A percentile compares a stretch with the other conserved stretches of the same genome.
Conservation (phyloP, 2,797 vertebrate genomes). For the Nyctibius grandis region DNA sequence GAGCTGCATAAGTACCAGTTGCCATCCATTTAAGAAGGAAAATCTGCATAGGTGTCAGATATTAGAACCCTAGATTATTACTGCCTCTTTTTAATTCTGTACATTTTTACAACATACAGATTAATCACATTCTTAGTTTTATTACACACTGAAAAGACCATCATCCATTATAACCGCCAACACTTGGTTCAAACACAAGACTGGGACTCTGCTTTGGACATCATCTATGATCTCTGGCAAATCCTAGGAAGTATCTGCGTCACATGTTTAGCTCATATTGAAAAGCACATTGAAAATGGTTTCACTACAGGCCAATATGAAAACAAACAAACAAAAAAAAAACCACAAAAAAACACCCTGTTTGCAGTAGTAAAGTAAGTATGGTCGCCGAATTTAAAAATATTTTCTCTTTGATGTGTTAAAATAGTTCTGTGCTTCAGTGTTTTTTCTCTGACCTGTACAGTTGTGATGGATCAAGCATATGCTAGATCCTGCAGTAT, state of each 20-base stretch:
- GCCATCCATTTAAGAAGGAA: not conserved
- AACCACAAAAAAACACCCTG: fast-evolving
- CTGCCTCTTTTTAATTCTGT: slow-evolving; percentile 27
- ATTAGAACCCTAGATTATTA: not conserved
- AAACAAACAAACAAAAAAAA: not conserved
- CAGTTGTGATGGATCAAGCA: not conserved
- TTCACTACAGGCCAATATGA: not conserved
- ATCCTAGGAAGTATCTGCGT: not conserved
- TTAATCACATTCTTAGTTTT: slow-evolving; percentile 43
- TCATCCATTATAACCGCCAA: not conserved
- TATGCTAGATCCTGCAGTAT: not conserved
- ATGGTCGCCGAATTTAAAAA: not conserved
- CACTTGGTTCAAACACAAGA: not conserved
- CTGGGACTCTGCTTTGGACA: not conserved
- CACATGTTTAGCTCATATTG: not conserved
- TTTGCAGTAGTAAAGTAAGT: not conserved
- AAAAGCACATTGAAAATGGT: not conserved
- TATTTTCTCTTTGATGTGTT: not conserved
- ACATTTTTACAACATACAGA: not conserved
- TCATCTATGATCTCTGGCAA: not conserved
- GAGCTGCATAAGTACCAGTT: not conserved
- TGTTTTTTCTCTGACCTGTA: not conserved
- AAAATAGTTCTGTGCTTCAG: not conserved
- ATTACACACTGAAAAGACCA: slow-evolving; percentile 32
- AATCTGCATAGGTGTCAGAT: not conserved